phyloP scores from a whole-genome alignment of 2,113 vertebrate genomes.

The Xerus inauris region DNA sequence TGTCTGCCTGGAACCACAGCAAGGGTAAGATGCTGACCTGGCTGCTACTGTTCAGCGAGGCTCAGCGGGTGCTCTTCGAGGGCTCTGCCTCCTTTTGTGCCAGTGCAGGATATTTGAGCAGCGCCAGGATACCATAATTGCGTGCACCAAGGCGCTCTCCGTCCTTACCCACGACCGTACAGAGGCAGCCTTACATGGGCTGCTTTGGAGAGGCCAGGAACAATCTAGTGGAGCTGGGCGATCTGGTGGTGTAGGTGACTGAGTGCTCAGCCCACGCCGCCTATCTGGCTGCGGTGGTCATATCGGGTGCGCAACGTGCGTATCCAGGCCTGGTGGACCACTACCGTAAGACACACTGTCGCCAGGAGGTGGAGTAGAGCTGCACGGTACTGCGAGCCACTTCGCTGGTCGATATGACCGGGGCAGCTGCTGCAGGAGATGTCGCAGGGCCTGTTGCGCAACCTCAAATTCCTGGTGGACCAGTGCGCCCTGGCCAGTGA shows the following conservation, averaged over 20 bases:
- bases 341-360: slow-evolving; percentile 97
- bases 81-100: slow-evolving; percentile 83
- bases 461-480: slow-evolving; percentile 96
- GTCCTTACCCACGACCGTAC: slow-evolving; percentile 96
- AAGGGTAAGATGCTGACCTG: slow-evolving; percentile 98
- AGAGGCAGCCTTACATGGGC: slow-evolving; percentile 99
- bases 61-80: slow-evolving; percentile 93
- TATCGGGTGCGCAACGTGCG: slow-evolving; percentile 92
- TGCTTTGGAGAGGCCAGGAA: slow-evolving; percentile 96
- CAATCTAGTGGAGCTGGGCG: slow-evolving; percentile 95
- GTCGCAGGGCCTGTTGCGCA: slow-evolving; percentile 96
- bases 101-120: slow-evolving; percentile 95
- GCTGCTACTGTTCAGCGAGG: slow-evolving; percentile 97
- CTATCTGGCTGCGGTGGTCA: slow-evolving; percentile 95
- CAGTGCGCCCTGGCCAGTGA: slow-evolving; percentile 95
- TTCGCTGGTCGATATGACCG: slow-evolving; percentile 93
- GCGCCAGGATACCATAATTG: slow-evolving; percentile 97
- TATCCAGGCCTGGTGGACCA: slow-evolving; percentile 96
- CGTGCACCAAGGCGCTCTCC: slow-evolving; percentile 97
- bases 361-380: slow-evolving; percentile 97
- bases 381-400: slow-evolving; percentile 92
- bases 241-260: slow-evolving; percentile 95
- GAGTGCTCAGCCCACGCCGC: slow-evolving; percentile 97
- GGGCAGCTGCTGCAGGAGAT: slow-evolving; percentile 96
- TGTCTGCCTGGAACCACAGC: slow-evolving; percentile 94